Percentiles rank a stretch among this genome's conserved stretches.
Conservation (phyloP, 37 sponge, comb jelly and placozoan genomes). For the Aphrocallistes beatrix region DNA sequence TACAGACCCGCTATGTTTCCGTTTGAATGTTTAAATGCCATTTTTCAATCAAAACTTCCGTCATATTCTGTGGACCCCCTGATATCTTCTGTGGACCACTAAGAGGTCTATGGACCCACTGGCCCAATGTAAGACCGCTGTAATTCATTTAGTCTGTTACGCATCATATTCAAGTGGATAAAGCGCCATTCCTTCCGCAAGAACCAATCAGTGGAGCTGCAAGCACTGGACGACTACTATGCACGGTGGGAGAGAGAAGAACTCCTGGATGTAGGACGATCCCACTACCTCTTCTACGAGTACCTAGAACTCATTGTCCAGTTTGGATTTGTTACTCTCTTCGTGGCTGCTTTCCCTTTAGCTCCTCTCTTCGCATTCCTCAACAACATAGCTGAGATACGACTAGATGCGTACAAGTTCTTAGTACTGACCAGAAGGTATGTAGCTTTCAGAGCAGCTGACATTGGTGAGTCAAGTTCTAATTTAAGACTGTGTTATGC, state of each 20-base stretch:
- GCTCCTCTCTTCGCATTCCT: conserved; percentile 74
- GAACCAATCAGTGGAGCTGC: not conserved
- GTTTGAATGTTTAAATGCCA: too few relatives aligned
- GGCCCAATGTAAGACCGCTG: too few relatives aligned
- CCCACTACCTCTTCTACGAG: conserved; percentile 52
- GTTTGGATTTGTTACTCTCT: conserved; percentile 73
- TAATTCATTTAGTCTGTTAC: too few relatives aligned
- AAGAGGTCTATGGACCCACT: too few relatives aligned
- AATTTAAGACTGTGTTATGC: too few relatives aligned
- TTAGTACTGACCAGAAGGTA: conserved; percentile 29
- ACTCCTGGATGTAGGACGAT: conserved; percentile 28
- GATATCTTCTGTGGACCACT: too few relatives aligned
- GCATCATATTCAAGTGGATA: too few relatives aligned
- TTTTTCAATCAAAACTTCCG: too few relatives aligned
- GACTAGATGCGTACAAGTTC: conserved; percentile 70
- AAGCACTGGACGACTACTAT: conserved; percentile 20
- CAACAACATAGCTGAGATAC: conserved; percentile 65
- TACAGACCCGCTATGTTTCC: too few relatives aligned
- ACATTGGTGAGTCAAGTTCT: conserved; percentile 44
- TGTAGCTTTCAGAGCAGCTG: conserved; percentile 62
- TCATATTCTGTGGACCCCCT: too few relatives aligned
- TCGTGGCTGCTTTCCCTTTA: conserved; percentile 75
- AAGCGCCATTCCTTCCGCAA: too few relatives aligned
- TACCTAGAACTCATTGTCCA: conserved; percentile 72
- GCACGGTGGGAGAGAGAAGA: conserved; percentile 64